Percentiles rank a stretch among this genome's conserved stretches.
These are phyloP conservation scores for Anguilla japonica DNA, from an alignment of 2,113 vertebrate species.

Conservation along the genomic window DNA sequence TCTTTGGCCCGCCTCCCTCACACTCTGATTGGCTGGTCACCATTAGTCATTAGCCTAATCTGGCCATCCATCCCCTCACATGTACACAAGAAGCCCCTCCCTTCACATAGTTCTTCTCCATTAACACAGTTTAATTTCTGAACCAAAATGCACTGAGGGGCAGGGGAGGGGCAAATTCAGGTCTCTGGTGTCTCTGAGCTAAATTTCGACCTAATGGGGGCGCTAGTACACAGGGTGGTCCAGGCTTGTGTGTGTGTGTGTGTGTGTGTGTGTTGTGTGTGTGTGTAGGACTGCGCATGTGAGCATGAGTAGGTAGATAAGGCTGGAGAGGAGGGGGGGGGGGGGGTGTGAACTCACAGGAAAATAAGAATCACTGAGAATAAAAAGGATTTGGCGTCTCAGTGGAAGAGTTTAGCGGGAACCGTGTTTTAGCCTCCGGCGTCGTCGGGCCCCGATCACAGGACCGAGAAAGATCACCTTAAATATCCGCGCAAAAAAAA, in stretches of 20 bases:
- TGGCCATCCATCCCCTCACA: background rate
- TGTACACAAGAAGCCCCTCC: background rate
- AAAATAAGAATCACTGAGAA: slow-evolving; percentile 83
- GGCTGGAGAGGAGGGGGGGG: slow-evolving; percentile 23
- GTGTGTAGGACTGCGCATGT: slow-evolving; percentile 3
- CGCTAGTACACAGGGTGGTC: background rate
- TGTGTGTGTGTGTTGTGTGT: slow-evolving; percentile 34
- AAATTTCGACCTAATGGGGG: background rate
- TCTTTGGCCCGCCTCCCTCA: background rate
- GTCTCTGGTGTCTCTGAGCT: slow-evolving; percentile 34
- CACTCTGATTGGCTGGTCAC: background rate
- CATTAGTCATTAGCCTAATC: background rate
- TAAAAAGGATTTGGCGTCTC: slow-evolving; percentile 89
- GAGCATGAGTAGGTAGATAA: slow-evolving; percentile 16
- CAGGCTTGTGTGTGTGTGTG: slow-evolving; percentile 11
- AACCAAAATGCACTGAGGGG: background rate
- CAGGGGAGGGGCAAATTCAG: slow-evolving; percentile 32
- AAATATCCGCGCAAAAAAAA: slow-evolving; percentile 84
- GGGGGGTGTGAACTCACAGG: slow-evolving; percentile 72
- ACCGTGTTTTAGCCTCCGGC: slow-evolving; percentile 63
- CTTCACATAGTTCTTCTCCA: background rate
- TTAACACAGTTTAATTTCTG: background rate
- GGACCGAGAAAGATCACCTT: slow-evolving; percentile 81
- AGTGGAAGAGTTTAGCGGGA: slow-evolving; percentile 74
- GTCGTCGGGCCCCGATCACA: slow-evolving; percentile 56